Conservation (phyloP, 2,797 vertebrate genomes). For the Rousettus madagascariensis region DNA sequence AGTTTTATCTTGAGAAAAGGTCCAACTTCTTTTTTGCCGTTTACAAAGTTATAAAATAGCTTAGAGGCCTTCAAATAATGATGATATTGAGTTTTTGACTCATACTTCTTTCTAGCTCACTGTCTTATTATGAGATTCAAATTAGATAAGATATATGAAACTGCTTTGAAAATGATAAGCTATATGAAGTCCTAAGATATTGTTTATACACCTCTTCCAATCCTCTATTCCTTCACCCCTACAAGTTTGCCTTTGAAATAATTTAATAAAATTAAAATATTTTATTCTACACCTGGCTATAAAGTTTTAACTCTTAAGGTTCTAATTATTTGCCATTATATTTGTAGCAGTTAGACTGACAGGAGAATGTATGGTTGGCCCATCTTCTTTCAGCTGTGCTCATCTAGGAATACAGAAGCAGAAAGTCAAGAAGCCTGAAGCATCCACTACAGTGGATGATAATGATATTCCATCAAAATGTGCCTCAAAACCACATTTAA, state of each 20-base stretch:
- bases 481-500: background rate
- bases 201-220: background rate
- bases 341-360: background rate
- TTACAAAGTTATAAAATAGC: background rate
- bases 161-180: background rate
- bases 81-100: background rate
- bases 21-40: background rate
- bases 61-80: background rate
- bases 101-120: background rate
- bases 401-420: background rate
- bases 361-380: background rate
- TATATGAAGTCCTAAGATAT: background rate
- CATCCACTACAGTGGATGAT: rapidly evolving
- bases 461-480: background rate
- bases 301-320: background rate
- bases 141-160: background rate
- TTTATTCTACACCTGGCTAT: background rate
- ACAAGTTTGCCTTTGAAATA: background rate
- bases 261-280: constrained; percentile 14
- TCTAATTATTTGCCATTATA: background rate
- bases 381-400: background rate
- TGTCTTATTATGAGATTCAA: constrained; percentile 8
- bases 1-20: background rate
- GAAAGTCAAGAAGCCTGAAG: background rate
- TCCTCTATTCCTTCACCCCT: background rate